phyloP scores from a whole-genome alignment of 2,888 invertebrate genomes.

The Lycophotia porphyrea region DNA sequence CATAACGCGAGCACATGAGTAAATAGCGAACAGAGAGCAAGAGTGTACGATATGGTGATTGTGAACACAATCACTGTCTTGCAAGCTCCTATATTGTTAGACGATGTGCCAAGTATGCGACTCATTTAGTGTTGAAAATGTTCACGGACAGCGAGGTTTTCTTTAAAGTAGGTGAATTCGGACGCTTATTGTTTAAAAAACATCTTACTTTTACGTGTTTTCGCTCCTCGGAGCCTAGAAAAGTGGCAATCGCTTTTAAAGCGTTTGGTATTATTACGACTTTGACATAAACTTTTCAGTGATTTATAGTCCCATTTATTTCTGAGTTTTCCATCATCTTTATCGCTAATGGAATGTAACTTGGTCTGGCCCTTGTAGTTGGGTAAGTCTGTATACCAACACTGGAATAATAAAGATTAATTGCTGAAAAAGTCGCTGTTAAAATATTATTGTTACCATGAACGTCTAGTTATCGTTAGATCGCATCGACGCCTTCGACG shows the following conservation, averaged over 20 bases:
- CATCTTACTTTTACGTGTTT: not conserved
- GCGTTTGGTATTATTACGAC: no score
- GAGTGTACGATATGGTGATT: not conserved
- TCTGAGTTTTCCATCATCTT: no score
- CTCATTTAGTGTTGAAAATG: not conserved
- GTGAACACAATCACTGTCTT: not conserved
- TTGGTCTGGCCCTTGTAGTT: not conserved
- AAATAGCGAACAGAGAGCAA: conserved; percentile 12
- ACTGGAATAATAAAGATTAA: not conserved
- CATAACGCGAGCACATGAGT: conserved; percentile 9
- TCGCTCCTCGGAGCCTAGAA: not conserved
- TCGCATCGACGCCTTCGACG: not conserved
- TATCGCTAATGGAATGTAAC: not conserved
- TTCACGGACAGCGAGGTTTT: not conserved
- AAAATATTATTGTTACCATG: not conserved
- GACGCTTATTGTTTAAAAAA: not conserved
- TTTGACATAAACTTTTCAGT: no score
- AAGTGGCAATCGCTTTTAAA: no score
- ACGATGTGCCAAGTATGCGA: not conserved
- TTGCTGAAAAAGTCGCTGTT: not conserved
- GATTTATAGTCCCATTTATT: no score
- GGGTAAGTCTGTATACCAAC: not conserved
- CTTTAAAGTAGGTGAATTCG: no score
- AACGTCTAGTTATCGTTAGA: not conserved
- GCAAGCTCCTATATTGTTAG: not conserved